Conservation (phyloP, 2,888 invertebrate genomes). For the Copidosoma aretas region DNA sequence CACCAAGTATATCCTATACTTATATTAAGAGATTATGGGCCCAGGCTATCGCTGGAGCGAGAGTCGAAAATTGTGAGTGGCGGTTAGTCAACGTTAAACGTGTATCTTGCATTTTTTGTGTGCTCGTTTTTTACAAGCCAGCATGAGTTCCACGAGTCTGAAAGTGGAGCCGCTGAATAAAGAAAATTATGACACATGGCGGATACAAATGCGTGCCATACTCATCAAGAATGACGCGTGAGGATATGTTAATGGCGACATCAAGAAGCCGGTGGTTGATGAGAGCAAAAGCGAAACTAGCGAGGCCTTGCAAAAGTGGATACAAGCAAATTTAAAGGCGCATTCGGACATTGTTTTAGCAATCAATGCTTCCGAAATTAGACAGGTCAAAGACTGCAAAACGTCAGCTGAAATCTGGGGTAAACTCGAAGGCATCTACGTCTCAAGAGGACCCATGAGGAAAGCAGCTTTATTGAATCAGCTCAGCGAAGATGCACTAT, state of each 20-base stretch:
- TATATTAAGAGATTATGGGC: too few species aligned
- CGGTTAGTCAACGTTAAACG: too few species aligned
- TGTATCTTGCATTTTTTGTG: too few species aligned
- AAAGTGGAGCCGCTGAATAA: background rate
- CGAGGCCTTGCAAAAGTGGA: background rate
- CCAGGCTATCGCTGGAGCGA: too few species aligned
- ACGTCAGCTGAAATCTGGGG: slow-evolving; percentile 30
- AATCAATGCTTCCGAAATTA: background rate
- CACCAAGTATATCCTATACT: too few species aligned
- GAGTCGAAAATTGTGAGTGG: too few species aligned
- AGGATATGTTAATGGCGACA: slow-evolving; percentile 1
- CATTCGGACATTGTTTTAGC: slow-evolving; percentile 3
- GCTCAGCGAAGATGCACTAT: slow-evolving; percentile 25
- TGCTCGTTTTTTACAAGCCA: too few species aligned
- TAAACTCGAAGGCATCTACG: slow-evolving; percentile 23
- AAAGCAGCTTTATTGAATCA: slow-evolving; percentile 33
- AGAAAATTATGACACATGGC: slow-evolving; percentile 10
- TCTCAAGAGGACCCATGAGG: slow-evolving; percentile 31
- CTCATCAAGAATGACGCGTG: slow-evolving; percentile 1
- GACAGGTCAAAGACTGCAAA: slow-evolving; percentile 19
- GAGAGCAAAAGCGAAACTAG: background rate
- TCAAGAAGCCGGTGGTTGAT: background rate
- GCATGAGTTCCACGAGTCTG: background rate
- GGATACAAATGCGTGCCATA: background rate
- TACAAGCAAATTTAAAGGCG: background rate